Percentiles rank a stretch among this genome's conserved stretches.
These are phyloP conservation scores for Nycticorax nycticorax DNA, from an alignment of 2,113 vertebrate genomes.

Conservation along the genomic window DNA sequence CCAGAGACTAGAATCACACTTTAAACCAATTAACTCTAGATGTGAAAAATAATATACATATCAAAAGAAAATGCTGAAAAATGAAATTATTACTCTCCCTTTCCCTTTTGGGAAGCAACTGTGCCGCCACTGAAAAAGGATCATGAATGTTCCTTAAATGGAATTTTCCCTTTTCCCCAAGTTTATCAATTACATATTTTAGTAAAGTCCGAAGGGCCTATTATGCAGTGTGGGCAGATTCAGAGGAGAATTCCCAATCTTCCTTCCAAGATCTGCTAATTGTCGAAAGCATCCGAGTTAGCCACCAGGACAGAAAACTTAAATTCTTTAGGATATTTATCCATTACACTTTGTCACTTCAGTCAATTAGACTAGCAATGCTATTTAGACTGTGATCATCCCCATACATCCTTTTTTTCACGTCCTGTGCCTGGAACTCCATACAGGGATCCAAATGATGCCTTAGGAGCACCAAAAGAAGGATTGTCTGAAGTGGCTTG, in stretches of 20 bases:
- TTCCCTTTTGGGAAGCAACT: neutral
- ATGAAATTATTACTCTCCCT: neutral
- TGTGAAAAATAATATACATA: neutral
- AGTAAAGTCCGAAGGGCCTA: neutral
- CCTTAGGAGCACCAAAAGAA: neutral
- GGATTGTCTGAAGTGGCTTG: neutral
- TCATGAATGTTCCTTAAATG: neutral
- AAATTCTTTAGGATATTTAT: neutral
- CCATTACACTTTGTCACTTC: neutral
- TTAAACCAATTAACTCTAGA: neutral
- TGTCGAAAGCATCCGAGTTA: neutral
- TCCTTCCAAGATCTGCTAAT: neutral
- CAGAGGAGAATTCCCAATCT: neutral
- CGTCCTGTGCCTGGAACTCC: neutral
- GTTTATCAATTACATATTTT: constrained; percentile 12
- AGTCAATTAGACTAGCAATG: neutral
- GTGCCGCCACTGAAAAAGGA: neutral
- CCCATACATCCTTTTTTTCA: neutral
- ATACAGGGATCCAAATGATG: neutral
- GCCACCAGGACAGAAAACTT: neutral
- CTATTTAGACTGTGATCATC: neutral
- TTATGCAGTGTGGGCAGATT: neutral
- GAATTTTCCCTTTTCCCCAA: neutral
- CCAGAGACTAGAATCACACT: neutral
- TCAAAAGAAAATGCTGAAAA: constrained; percentile 1